Base-by-base conservation (phyloP, 1,140 invertebrate species). In the Lucilia cuprina region DNA sequence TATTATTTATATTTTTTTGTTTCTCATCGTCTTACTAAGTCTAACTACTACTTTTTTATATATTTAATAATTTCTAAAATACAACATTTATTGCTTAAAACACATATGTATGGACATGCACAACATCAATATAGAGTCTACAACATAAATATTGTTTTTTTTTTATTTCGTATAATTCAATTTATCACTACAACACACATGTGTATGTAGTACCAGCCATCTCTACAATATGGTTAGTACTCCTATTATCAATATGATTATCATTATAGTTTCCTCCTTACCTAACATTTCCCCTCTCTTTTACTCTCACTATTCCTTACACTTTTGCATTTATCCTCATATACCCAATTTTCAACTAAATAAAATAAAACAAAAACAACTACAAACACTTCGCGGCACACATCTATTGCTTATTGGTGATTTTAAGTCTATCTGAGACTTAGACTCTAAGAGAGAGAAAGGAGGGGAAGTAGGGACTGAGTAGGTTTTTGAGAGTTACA, bases 31-130 rank as follows among this genome's bases (percentile, higher is more conserved):
- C n/a, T 21, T 21, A n/a, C 65, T 70, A 70, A 10, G 19, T 80
- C 77, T 80, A 50, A 80, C 41, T 21, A 78, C 75, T 78, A 80
- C 77, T 9, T 80, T 70, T 70, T 70, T 21, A 21, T 70, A 70
- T 70, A 7, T 70, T 80, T 80, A 49, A 80, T 80, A 80, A 80
- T 25, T 21, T 49, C 77, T 80, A 80, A 78, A 80, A 80, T 80
- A 80, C 77, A 80, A 80, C 77, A 80, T 80, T 80, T 80, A 80
- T 80, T 80, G 77, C 77, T 80, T 80, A 80, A 80, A 80, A 80
- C 77, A 80, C 77, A 5, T 80, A 60, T 60, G 55, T 60, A 80
- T 49, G 77, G 77, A 80, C 77, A 80, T 82, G 60, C 82, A 82
- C 82, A 82, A 82, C 82, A 82, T 35, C 60, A 82, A 82, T 82